Evolutionary conservation across 2,113 vertebrate genomes (phyloP).

Genomic region (Chionomys nivalis): DNA sequence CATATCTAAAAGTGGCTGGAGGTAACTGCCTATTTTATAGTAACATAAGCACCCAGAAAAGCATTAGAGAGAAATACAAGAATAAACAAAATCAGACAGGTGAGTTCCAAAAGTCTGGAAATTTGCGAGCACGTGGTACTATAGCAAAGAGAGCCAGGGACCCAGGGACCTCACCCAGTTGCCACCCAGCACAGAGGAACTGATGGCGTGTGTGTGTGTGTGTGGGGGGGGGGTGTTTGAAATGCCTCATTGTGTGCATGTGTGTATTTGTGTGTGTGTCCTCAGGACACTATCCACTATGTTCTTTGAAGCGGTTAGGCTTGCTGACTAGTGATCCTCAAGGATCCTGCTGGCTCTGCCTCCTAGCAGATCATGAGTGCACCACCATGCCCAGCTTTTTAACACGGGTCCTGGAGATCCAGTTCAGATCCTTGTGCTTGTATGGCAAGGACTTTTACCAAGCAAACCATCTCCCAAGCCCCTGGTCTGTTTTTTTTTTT

Average conservation of each 20-base stretch:
- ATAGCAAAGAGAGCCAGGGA: not conserved
- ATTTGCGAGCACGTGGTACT: not conserved
- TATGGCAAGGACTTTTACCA: not conserved
- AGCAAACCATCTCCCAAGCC: not conserved
- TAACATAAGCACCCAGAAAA: constrained; percentile 20
- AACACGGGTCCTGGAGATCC: not conserved
- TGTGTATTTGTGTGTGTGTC: not conserved
- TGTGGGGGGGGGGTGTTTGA: not conserved
- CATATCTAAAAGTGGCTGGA: not conserved
- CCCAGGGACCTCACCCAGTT: not conserved
- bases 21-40: not conserved
- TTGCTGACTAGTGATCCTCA: not conserved
- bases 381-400: not conserved
- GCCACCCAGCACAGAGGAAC: not conserved
- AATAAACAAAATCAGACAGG: constrained; percentile 37
- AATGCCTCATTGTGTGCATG: not conserved
- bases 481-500: not conserved
- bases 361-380: too few relatives aligned
- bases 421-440: not conserved
- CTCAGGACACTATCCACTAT: not conserved
- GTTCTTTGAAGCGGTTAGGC: not conserved
- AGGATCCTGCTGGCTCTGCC: not conserved
- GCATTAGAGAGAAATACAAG: constrained; percentile 43
- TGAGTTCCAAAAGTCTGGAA: constrained; percentile 4
- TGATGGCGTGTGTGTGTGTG: too few relatives aligned